phyloP scores from a whole-genome alignment of 2,113 vertebrate genomes.

The Chunga burmeisteri region DNA sequence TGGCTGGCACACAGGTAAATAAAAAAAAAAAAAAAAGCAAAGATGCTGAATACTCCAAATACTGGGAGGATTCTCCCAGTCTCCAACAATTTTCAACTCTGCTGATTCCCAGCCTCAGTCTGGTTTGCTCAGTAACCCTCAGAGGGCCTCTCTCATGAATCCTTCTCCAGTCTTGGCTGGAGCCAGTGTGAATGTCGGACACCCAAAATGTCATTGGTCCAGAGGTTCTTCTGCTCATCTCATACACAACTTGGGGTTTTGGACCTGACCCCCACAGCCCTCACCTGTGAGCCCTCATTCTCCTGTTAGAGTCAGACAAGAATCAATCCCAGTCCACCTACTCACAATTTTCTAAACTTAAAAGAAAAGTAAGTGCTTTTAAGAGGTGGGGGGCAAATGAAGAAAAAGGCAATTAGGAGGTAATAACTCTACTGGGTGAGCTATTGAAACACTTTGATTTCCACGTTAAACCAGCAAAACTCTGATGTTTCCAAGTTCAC shows the following conservation, averaged over 20 bases:
- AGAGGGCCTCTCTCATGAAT: background rate
- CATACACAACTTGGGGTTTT: background rate
- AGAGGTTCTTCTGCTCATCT: background rate
- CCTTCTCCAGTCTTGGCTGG: background rate
- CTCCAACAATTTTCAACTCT: background rate
- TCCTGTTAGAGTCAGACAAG: background rate
- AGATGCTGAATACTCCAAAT: background rate
- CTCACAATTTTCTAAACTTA: background rate
- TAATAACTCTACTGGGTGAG: constrained; percentile 31
- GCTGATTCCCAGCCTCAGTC: background rate
- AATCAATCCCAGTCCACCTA: background rate
- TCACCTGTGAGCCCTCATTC: background rate
- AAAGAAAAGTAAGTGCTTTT: constrained; percentile 12
- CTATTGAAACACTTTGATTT: constrained; percentile 53
- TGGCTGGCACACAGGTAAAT: background rate
- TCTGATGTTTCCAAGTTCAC: constrained; percentile 64
- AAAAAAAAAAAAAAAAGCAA: background rate
- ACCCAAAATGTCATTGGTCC: background rate
- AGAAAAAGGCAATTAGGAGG: constrained; percentile 27
- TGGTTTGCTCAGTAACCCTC: background rate
- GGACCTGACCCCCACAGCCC: background rate
- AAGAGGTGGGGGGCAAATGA: constrained; percentile 25
- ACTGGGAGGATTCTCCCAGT: background rate
- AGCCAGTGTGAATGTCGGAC: background rate
- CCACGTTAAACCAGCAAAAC: constrained; percentile 50